Percentiles rank a stretch among this genome's conserved stretches.
Evolutionary conservation across 2,113 vertebrate species (phyloP).

Genomic region (Neotoma lepida): DNA sequence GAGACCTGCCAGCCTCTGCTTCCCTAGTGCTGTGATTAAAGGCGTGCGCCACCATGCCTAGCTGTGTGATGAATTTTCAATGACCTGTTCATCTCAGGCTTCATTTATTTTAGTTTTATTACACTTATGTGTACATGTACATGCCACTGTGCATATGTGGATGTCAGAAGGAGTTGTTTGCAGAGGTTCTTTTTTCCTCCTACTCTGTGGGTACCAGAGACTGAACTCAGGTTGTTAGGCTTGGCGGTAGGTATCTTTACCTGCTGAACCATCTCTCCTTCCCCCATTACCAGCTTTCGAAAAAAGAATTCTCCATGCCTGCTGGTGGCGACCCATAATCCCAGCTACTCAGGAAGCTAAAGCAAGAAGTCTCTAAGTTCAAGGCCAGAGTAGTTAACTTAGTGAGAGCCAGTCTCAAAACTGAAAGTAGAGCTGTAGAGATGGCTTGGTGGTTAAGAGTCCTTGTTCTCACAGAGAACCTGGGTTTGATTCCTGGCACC

Average conservation of each 20-base stretch:
- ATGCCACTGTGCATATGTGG: background rate
- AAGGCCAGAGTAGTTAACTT: background rate
- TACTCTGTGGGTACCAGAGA: too few species aligned
- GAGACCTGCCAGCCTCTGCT: background rate
- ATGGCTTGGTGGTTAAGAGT: background rate
- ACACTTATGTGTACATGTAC: too few species aligned
- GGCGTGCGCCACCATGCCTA: background rate
- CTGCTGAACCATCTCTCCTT: background rate
- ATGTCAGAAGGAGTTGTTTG: background rate
- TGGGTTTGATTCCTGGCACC: background rate
- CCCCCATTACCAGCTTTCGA: background rate
- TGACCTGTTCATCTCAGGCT: background rate
- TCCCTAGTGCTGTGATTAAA: background rate
- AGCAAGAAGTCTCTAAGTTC: background rate
- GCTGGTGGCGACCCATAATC: background rate
- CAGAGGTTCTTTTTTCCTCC: background rate
- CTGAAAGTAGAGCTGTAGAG: background rate
- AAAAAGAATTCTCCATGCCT: background rate
- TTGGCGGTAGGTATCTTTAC: background rate
- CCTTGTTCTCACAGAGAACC: background rate
- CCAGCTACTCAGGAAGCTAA: background rate
- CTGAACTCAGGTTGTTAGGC: background rate
- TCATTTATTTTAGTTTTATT: background rate
- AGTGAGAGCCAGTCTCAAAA: background rate
- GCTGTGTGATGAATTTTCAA: background rate